These are phyloP conservation scores for Meteorus cinctellus DNA, from an alignment of 2,888 invertebrate species.

Conservation along the genomic window DNA sequence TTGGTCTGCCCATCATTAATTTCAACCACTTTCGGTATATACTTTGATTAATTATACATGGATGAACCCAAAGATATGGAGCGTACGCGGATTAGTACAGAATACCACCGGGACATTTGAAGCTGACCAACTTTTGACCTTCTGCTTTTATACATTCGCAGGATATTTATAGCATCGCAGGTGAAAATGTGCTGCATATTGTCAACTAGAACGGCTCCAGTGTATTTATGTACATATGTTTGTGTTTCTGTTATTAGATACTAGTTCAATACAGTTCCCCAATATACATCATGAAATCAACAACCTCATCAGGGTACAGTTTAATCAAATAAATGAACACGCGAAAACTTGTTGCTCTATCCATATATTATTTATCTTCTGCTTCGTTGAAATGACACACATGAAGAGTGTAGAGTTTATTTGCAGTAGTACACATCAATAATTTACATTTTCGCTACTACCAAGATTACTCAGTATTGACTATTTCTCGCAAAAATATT, in stretches of 20 bases:
- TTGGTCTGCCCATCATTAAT: background rate
- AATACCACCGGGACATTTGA: background rate
- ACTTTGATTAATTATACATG: background rate
- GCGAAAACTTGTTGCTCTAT: too few species aligned
- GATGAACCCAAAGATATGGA: background rate
- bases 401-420: background rate
- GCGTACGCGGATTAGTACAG: background rate
- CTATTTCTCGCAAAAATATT: slow-evolving; percentile 12
- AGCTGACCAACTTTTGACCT: too few species aligned
- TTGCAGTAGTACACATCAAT: background rate
- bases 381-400: background rate
- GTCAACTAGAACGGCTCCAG: too few species aligned
- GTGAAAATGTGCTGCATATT: background rate
- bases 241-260: too few species aligned
- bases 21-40: background rate
- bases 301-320: background rate
- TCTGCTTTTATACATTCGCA: too few species aligned
- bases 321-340: too few species aligned
- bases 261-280: background rate
- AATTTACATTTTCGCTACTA: slow-evolving; percentile 27
- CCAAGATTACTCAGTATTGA: slow-evolving; percentile 31
- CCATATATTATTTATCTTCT: background rate
- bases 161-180: background rate
- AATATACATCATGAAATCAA: background rate
- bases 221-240: too few species aligned